phyloP scores from a whole-genome alignment of 2,888 invertebrate species.

The Aradus depressus region DNA sequence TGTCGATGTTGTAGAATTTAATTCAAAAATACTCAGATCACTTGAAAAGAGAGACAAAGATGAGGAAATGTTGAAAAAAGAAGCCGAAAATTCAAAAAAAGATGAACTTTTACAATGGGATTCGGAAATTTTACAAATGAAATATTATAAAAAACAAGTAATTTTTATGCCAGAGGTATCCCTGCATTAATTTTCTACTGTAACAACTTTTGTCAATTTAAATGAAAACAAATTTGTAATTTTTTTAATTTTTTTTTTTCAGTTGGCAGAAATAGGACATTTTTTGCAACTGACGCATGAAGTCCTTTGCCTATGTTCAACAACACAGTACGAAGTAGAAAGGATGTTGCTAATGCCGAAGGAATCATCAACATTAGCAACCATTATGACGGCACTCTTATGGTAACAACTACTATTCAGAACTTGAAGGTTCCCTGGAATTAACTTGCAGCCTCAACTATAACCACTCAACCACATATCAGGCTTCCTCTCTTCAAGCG shows the following conservation, averaged over 20 bases:
- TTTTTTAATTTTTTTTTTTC: conserved; percentile 26
- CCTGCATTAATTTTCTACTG: not conserved
- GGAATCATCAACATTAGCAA: conserved; percentile 42
- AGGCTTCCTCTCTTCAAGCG: no score
- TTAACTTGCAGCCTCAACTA: no score
- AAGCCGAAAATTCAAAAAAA: not conserved
- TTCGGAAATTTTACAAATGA: conserved; percentile 37
- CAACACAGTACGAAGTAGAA: conserved; percentile 48
- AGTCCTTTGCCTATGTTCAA: conserved; percentile 40
- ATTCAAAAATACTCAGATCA: conserved; percentile 18
- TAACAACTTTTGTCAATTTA: not conserved
- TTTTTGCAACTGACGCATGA: conserved; percentile 43
- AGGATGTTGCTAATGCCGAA: conserved; percentile 44
- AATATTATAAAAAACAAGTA: conserved; percentile 36
- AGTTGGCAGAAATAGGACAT: conserved; percentile 47
- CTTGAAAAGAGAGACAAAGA: conserved; percentile 17
- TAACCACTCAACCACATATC: no score
- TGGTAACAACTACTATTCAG: conserved; percentile 33
- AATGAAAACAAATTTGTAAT: not conserved
- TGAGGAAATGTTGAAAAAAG: not conserved
- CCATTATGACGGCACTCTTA: conserved; percentile 46
- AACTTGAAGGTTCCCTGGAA: no score
- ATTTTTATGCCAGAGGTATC: conserved; percentile 46
- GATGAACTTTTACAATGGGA: conserved; percentile 41
- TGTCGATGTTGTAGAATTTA: conserved; percentile 10